Conservation (phyloP, 2,888 invertebrate genomes). For the Anorthoa munda region DNA sequence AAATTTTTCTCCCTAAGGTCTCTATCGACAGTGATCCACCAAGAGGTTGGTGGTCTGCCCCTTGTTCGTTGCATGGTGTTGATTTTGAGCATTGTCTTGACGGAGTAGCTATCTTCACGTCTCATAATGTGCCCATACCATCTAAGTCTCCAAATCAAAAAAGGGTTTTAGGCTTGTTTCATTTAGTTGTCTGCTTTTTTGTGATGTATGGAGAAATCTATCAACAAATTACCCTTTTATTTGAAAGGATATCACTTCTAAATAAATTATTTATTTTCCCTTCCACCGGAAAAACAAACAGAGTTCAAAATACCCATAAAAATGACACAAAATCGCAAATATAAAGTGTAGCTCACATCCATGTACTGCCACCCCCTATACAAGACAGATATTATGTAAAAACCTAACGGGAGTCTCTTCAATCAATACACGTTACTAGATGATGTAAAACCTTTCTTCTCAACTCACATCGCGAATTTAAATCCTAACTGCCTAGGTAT, state of each 20-base stretch:
- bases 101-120: no score
- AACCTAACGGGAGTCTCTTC: constrained; percentile 90
- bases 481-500: constrained; percentile 68
- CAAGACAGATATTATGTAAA: constrained; percentile 90
- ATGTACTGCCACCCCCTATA: constrained; percentile 82
- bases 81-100: no score
- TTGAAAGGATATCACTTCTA: constrained; percentile 23
- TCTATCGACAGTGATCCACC: no score
- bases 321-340: constrained; percentile 72
- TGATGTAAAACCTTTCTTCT: constrained; percentile 88
- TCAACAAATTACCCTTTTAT: constrained; percentile 2
- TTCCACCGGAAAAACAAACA: constrained; percentile 60
- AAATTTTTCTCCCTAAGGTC: no score
- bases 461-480: constrained; percentile 66
- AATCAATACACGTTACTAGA: constrained; percentile 90
- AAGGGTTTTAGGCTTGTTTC: not conserved
- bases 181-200: not conserved
- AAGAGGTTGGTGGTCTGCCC: no score
- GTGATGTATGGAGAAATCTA: not conserved
- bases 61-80: no score
- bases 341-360: constrained; percentile 75
- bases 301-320: constrained; percentile 71
- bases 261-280: constrained; percentile 42
- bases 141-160: no score
- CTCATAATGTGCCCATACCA: no score